Evolutionary conservation across 2,888 invertebrate genomes (phyloP).

Genomic region (Quadroppia sp.): DNA sequence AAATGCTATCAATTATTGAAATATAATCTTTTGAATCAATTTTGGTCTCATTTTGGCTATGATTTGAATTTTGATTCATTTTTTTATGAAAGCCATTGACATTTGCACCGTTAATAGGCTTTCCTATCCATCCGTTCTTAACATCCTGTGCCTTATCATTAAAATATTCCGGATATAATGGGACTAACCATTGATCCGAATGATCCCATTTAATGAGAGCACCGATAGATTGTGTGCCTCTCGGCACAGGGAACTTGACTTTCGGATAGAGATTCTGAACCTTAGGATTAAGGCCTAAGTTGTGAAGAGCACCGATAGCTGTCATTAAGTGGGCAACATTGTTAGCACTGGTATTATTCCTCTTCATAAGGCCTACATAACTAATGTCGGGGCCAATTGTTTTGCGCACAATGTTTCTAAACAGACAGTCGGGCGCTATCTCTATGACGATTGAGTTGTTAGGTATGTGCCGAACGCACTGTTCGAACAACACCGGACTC

Average conservation of each 20-base stretch:
- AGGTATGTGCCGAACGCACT: conserved; percentile 79
- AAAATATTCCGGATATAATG: conserved; percentile 60
- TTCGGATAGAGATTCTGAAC: conserved; percentile 69
- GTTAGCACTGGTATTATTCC: conserved; percentile 73
- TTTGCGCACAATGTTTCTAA: conserved; percentile 87
- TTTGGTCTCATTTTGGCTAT: no score
- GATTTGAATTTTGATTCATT: no score
- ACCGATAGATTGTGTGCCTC: conserved; percentile 83
- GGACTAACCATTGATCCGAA: conserved; percentile 75
- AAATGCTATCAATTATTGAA: no score
- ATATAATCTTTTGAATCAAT: no score
- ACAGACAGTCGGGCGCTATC: conserved; percentile 88
- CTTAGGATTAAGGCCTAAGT: conserved; percentile 46
- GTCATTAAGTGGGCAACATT: conserved; percentile 69
- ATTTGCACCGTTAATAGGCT: no score
- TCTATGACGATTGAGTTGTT: conserved; percentile 82
- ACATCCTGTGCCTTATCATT: no score
- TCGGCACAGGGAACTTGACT: conserved; percentile 76
- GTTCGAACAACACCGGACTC: conserved; percentile 87
- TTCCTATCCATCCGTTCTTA: no score
- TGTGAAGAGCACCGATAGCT: conserved; percentile 54
- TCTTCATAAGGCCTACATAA: conserved; percentile 79
- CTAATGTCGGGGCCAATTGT: conserved; percentile 68
- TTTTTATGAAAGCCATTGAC: no score
- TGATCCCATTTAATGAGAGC: conserved; percentile 90